Base-by-base conservation (phyloP, 2,888 invertebrate species). In the Hipparchia semele region DNA sequence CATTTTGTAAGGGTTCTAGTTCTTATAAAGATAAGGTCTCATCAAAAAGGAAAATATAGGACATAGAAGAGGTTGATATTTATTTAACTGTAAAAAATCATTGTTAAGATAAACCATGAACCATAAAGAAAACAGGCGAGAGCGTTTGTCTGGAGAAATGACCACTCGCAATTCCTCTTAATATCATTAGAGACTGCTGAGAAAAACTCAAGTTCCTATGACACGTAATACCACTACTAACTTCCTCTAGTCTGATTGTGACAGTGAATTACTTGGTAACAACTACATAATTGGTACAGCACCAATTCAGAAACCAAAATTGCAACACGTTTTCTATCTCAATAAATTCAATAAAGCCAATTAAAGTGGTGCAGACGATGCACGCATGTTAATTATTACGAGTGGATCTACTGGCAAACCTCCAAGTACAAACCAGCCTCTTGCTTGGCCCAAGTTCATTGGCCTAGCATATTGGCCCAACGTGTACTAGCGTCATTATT, bases 181-280 rank as follows among this genome's bases (percentile, higher is more conserved):
- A 49, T 49, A 8, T 1, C 46, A n/a, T n/a, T n/a, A 9, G 13
- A 5, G 45, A 59, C 49, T 59, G 8, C 1, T 39, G 0, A 8
- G 9, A 9, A 6, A n/a, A 45, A 46, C 9, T 65, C 23, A 12
- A 10, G 13, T 70, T 66, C 2, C 1, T 49, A 7, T 62, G 60
- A 69, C 64, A 77, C 69, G 54, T 75, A 75, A 75, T 75, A 69
- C 13, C 23, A 10, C 8, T 51, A 6, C 33, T 61, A 68, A 60
- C 75, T 54, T 72, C 77, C 68, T 69, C 73, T 77, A 78, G 81
- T 85, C 87, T 90, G 90, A 88, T 86, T 86, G 89, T 88, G 90
- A 87, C 88, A 88, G 86, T 90, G 89, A 90, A 91, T 91, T 90
- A 90, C 90, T 86, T 79, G 86, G 84, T 87, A 89, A 90, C 90